Evolutionary conservation across 2,113 vertebrate genomes (phyloP), one percentile per base, ranked within the genome.

Genomic region (Pseudorasbora parva): DNA sequence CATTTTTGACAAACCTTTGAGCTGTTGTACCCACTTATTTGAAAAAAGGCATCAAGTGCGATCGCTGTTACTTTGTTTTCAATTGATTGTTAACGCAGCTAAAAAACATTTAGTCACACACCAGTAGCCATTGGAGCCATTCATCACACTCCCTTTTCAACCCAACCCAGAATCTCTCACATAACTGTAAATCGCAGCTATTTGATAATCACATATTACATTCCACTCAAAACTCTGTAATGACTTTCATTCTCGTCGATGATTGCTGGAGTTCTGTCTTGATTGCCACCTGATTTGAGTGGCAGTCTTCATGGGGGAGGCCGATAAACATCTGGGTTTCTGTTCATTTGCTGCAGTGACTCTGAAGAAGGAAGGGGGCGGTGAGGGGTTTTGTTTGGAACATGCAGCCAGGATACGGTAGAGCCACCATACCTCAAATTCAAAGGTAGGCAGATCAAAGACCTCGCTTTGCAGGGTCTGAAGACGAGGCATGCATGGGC

Each of bases 241-340:
- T 84, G 82, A 51, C 82, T 64, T 85, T 37, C 23, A 56, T 56
- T 60, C 76, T 33, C 30, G 19, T 77, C 68, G 79, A 68, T 82
- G 76, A 88, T 71, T 88, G 86, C 73, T 51, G 27, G 49, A 80
- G 81, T 45, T 79, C 62, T 45, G 83, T 23, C 78, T 75, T 89
- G 90, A 88, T 90, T 89, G 88, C 83, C 45, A 51, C 80, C 71
- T 89, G 85, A 89, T 89, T 89, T 79, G 80, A 87, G 82, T 84
- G 82, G 17, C 47, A 23, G 59, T 68, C 17, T 75, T 82, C 45
- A 82, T 74, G 56, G 54, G 19, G 79, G 51, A 19, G 56, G 71
- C 85, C 88, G 89, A 91, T 92, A 93, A 93, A 92, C 92, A 93
- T 93, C 89, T 88, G 86, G 89, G 68, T 88, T 66, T 84, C 80